A percentile compares a stretch with the other conserved stretches of the same genome.
phyloP scores from a whole-genome alignment of 2,888 invertebrate genomes.

The Andricus curvator region DNA sequence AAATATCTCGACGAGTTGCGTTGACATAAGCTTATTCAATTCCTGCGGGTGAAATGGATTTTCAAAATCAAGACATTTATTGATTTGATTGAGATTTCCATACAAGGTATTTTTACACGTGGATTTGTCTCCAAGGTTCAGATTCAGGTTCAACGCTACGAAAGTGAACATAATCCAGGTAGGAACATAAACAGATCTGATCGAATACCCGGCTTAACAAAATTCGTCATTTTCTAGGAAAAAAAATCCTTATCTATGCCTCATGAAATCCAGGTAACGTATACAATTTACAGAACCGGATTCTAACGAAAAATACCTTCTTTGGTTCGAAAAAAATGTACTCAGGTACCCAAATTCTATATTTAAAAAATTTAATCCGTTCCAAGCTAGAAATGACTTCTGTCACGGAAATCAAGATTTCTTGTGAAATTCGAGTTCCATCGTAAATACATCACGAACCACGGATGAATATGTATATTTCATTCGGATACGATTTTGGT shows the following conservation, averaged over 20 bases:
- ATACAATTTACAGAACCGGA: constrained; percentile 26
- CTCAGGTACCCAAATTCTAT: not conserved
- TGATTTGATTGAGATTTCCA: not conserved
- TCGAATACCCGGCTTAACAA: constrained; percentile 12
- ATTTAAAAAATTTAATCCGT: not conserved
- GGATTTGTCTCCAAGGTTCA: not conserved
- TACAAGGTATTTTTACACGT: not conserved
- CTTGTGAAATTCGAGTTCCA: not conserved
- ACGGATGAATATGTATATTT: constrained; percentile 41
- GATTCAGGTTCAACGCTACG: not conserved
- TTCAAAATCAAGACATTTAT: not conserved
- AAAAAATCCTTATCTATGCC: constrained; percentile 14
- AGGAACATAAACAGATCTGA: constrained; percentile 17
- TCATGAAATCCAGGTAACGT: constrained; percentile 10
- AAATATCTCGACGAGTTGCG: not conserved
- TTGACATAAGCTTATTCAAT: not conserved
- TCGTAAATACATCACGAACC: not conserved
- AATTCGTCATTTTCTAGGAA: constrained; percentile 18
- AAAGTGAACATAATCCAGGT: not conserved
- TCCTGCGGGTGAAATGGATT: constrained; percentile 1
- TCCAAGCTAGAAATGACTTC: not conserved
- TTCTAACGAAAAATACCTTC: not conserved
- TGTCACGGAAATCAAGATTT: not conserved
- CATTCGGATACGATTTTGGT: constrained; percentile 47
- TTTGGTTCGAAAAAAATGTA: not conserved